These are phyloP conservation scores for Parauchenoglanis punctatus DNA, from an alignment of 2,797 vertebrate genomes.

Conservation along the genomic window DNA sequence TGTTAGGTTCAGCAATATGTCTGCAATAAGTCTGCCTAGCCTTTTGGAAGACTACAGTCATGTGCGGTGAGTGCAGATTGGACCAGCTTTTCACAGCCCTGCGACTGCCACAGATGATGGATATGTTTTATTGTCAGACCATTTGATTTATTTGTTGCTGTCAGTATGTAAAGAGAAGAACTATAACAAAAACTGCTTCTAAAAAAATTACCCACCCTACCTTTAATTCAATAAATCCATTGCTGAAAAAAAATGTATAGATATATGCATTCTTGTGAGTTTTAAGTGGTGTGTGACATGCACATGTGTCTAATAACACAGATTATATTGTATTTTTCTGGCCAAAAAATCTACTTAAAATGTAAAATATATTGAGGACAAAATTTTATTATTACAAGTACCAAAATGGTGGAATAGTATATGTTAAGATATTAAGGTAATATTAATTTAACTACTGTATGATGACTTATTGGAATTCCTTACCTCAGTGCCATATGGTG, in stretches of 20 bases:
- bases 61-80: too few relatives aligned
- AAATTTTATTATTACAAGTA: neutral
- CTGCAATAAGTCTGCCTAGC: too few relatives aligned
- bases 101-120: too few relatives aligned
- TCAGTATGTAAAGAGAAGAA: too few relatives aligned
- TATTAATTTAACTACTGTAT: slow-evolving; percentile 11
- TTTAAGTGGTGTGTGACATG: neutral
- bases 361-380: neutral
- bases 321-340: neutral
- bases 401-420: neutral
- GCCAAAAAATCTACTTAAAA: neutral
- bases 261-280: neutral
- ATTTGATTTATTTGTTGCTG: too few relatives aligned
- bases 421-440: neutral
- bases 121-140: too few relatives aligned
- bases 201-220: too few relatives aligned
- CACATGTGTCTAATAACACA: neutral
- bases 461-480: slow-evolving; percentile 22
- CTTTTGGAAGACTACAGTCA: too few relatives aligned
- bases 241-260: neutral
- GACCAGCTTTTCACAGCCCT: too few relatives aligned
- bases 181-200: too few relatives aligned
- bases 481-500: slow-evolving; percentile 95
- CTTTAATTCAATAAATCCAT: neutral
- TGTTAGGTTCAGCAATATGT: too few relatives aligned